These are phyloP conservation scores for Macropus fuliginosus DNA, from an alignment of 2,797 vertebrate species.

Conservation along the genomic window DNA sequence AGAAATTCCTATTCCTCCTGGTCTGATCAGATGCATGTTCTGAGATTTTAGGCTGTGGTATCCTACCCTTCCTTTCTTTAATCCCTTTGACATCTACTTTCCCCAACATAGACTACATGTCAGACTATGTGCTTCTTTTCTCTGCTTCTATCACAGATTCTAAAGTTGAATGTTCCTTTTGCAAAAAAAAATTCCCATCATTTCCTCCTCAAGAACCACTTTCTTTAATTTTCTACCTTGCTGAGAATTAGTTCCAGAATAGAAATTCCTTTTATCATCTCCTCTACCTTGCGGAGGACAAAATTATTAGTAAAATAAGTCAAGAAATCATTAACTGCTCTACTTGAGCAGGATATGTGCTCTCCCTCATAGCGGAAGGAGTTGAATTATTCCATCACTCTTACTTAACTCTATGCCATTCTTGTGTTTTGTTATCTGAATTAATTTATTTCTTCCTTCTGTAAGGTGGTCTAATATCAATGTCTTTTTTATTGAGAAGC, in stretches of 20 bases:
- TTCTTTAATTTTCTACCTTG: not conserved
- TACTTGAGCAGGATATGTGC: not conserved
- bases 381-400: not conserved
- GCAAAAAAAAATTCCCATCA: not conserved
- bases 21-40: not conserved
- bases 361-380: not conserved
- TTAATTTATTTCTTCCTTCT: not conserved
- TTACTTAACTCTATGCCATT: not conserved
- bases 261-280: not conserved
- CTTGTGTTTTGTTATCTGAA: not conserved
- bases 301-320: not conserved
- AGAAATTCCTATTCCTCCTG: not conserved
- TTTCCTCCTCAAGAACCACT: not conserved
- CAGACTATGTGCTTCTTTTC: not conserved
- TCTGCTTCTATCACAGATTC: not conserved
- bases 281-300: not conserved
- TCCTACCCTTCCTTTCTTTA: not conserved
- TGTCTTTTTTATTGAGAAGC: not conserved
- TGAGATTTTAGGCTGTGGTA: not conserved
- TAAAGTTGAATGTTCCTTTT: not conserved
- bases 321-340: conserved; percentile 7
- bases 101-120: not conserved
- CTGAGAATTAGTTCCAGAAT: not conserved
- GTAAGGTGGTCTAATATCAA: not conserved
- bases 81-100: not conserved